Evolutionary conservation across 2,888 invertebrate genomes (phyloP), one percentile per base, ranked within the genome.

Genomic region (Pimpla rufipes): DNA sequence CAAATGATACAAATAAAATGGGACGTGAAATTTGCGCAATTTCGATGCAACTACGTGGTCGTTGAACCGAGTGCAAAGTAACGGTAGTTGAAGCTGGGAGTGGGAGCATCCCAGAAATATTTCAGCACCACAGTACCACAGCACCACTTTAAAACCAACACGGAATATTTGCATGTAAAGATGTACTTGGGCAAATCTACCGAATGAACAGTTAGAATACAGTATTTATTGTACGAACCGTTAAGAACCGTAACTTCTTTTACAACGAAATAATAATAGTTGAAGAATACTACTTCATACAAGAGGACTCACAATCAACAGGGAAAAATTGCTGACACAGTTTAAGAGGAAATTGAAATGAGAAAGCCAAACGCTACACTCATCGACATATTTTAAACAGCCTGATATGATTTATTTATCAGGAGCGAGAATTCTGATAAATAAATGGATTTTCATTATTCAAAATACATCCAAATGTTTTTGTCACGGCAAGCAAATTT

Each of bases 51-150:
- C 21, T 55, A 8, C 55, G 45, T 23, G 79, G 79, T 45, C 67
- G 45, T 40, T 74, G 79, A 79, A 57, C 73, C 42, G 57, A 66
- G 79, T 52, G 59, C 73, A 55, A 37, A 45, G 50, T 79, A 79
- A 79, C 79, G 79, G 79, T 79, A 67, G 23, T 11, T 47, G 23
- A 10, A 45, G 47, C 66, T 59, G 11, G 57, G 57, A 66, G 55
- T 47, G n/a, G 29, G n/a, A 18, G 18, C 55, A 66, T 42, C 64
- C 35, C 50, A 52, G 64, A 18, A 23, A 35, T 13, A 73, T 23
- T 52, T 52, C n/a, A 64, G 37, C 68, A 16, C 29, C 70, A 37
- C 11, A 35, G 42, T 59, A 6, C 8, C 70, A 37, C 11, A 35
- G 42, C 35, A 6, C 8, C 6, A 18, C 45, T 79, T 21, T 55